These are phyloP conservation scores for Tichodroma muraria DNA, from an alignment of 2,113 vertebrate species.

Conservation along the genomic window DNA sequence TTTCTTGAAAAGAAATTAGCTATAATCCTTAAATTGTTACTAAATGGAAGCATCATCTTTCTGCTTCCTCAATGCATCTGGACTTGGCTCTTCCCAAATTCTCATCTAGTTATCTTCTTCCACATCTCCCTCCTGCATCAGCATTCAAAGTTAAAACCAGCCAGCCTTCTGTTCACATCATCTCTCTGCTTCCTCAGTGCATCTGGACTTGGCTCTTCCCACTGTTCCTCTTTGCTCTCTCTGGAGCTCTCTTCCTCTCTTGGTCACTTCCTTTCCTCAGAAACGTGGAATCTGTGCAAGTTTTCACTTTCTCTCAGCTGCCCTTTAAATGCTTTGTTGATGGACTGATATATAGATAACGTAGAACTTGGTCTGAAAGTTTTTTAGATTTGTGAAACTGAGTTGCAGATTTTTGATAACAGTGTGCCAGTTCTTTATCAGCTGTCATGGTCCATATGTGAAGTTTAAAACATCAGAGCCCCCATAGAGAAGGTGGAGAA, in stretches of 20 bases:
- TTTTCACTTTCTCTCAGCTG: background rate
- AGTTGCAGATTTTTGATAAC: background rate
- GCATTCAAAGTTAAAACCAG: background rate
- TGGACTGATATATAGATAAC: background rate
- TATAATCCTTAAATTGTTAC: background rate
- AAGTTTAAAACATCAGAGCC: background rate
- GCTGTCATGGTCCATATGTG: fast-evolving
- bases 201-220: background rate
- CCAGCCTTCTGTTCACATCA: too few relatives aligned
- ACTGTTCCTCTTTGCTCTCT: background rate
- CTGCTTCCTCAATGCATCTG: background rate
- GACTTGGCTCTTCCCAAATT: background rate
- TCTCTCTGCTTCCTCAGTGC: background rate
- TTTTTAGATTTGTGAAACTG: background rate
- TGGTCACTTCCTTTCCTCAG: background rate
- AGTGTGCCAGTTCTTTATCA: background rate
- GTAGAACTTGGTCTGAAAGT: background rate
- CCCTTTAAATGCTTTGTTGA: background rate
- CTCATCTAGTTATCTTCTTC: background rate
- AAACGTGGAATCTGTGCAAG: background rate
- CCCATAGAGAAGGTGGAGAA: background rate
- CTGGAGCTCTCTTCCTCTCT: background rate
- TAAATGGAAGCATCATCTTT: background rate
- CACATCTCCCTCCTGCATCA: background rate
- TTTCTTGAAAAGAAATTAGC: background rate